Percentiles rank a stretch among this genome's conserved stretches.
Conservation (phyloP, 2,888 invertebrate genomes). For the Smittia aterrima region DNA sequence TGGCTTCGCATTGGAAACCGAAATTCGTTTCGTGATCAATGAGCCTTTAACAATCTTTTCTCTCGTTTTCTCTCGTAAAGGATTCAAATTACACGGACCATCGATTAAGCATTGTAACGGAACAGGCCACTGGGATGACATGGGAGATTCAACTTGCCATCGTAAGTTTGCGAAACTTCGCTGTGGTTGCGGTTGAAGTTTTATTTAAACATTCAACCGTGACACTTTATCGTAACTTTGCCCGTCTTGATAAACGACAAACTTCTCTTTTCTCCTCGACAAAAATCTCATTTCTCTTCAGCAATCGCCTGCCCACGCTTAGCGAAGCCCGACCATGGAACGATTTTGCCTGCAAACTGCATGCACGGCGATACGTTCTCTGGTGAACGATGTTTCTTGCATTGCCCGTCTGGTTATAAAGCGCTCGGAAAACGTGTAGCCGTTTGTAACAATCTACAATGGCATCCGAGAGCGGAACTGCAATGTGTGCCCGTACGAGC, state of each 20-base stretch:
- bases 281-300: conserved; percentile 44
- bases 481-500: conserved; percentile 47
- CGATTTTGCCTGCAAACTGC: conserved; percentile 57
- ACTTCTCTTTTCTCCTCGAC: neutral
- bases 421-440: conserved; percentile 48
- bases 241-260: neutral
- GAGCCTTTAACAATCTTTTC: conserved; percentile 45
- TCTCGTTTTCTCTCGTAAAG: conserved; percentile 51
- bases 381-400: conserved; percentile 56
- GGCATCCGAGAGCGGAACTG: conserved; percentile 50
- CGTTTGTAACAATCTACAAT: conserved; percentile 50
- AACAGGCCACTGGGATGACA: conserved; percentile 57
- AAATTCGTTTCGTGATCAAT: conserved; percentile 10
- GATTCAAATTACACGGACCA: conserved; percentile 58
- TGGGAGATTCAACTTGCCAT: conserved; percentile 56
- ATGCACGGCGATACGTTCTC: conserved; percentile 53
- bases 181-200: neutral
- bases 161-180: conserved; percentile 55
- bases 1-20: conserved; percentile 9
- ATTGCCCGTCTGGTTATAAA: conserved; percentile 56
- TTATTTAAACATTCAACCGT: neutral
- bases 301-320: conserved; percentile 56
- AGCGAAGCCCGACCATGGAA: conserved; percentile 55
- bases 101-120: conserved; percentile 56
- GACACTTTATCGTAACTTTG: neutral